Base-by-base conservation (phyloP, 1,140 invertebrate species). In the Drosophila orosa region DNA sequence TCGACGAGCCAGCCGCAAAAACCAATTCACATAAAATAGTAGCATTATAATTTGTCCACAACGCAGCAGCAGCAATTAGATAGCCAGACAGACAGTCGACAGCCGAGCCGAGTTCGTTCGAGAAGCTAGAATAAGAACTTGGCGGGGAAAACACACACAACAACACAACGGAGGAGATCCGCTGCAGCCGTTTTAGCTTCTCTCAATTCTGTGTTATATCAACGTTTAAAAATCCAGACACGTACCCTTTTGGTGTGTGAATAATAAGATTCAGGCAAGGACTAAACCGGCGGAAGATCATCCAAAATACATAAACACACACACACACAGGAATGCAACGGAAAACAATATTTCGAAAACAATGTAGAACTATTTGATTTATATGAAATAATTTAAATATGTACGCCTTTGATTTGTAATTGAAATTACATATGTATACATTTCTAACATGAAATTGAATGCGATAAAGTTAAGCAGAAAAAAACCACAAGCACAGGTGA, bases 301-400 rank as follows among this genome's bases (percentile, higher is more conserved):
- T 75, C 48, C 39, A 68, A 60, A 61, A 56, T 61, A 69, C 61
- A 72, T 37, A 52, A 10, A 52, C 29, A 52, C 47, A 69, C 29
- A 62, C n/a, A n/a, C 48, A 84, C 73, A 81, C 73, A 85, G 78
- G 60, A 85, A 86, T 47, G 74, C 50, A 52, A 52, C 33, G 74
- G 55, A 74, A 39, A 47, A 52, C 10, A 66, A 42, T 33, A 35
- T 37, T 56, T 57, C 48, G 67, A 72, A 72, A 77, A 81, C 48
- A 52, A 66, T 80, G 76, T 87, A 87, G 84, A 89, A 77, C 72
- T 87, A 89, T 87, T 89, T 89, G 83, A 87, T 87, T 87, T 87
- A 62, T 89, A 87, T 89, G 86, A 73, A 89, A 73, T 89, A 78
- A 80, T 84, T 87, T 86, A 78, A 87, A 80, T 76, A 78, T 83